Conservation (phyloP, 2,797 vertebrate genomes). For the Erpetoichthys calabaricus region DNA sequence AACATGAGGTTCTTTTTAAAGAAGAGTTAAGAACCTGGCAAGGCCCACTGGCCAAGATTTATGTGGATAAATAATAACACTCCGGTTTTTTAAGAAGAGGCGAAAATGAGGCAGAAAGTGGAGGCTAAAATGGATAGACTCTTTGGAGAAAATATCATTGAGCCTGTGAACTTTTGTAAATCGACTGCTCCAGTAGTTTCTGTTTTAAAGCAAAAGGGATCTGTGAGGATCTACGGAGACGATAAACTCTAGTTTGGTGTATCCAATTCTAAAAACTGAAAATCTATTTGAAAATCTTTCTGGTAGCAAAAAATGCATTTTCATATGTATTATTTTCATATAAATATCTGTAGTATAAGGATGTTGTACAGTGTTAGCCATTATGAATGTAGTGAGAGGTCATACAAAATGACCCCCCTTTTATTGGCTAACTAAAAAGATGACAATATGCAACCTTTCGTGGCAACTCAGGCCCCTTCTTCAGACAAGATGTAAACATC, state of each 20-base stretch:
- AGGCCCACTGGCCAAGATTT: constrained; percentile 3
- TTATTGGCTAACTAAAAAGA: no score
- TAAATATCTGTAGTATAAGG: no score
- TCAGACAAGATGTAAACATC: no score
- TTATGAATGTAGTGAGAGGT: no score
- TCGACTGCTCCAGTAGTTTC: constrained; percentile 10
- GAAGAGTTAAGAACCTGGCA: constrained; percentile 6
- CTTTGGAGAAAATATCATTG: constrained; percentile 4
- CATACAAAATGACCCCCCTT: no score
- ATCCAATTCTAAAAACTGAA: constrained; percentile 12
- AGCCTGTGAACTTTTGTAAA: constrained; percentile 11
- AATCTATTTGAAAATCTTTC: constrained; percentile 5
- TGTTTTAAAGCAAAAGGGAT: constrained; percentile 6
- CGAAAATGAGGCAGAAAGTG: constrained; percentile 1
- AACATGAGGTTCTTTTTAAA: constrained; percentile 6
- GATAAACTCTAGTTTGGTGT: constrained; percentile 11
- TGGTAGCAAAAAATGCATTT: constrained; percentile 11
- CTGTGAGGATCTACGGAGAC: constrained; percentile 10
- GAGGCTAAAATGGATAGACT: constrained; percentile 8
- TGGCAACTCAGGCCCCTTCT: no score
- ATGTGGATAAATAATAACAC: neutral
- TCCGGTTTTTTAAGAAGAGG: constrained; percentile 8
- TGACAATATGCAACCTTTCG: no score
- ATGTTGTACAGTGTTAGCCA: no score
- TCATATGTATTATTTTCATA: no score